Conservation (phyloP, 2,113 vertebrate genomes). For the Cephalopholis sonnerati region DNA sequence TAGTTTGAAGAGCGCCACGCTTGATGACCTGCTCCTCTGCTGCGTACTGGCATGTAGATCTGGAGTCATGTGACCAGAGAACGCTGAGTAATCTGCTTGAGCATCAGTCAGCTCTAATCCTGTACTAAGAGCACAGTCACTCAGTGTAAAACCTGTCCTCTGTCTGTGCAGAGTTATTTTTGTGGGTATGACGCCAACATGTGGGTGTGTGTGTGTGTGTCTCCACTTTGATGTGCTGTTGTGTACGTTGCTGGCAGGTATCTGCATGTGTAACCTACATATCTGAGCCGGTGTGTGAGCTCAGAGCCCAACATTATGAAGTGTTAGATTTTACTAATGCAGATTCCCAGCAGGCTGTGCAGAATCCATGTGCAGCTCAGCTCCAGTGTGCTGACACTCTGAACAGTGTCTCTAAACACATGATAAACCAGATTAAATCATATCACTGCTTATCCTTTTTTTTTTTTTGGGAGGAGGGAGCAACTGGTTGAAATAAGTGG, state of each 20-base stretch:
- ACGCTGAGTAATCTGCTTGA: slow-evolving; percentile 64
- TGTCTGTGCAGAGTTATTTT: background rate
- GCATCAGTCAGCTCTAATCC: slow-evolving; percentile 71
- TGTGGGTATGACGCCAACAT: background rate
- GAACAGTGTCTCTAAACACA: slow-evolving; percentile 25
- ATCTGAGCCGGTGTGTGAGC: background rate
- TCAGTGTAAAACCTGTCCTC: slow-evolving; percentile 37
- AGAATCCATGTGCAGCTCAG: slow-evolving; percentile 34
- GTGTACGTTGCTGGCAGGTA: background rate
- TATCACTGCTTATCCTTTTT: background rate
- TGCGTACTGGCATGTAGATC: slow-evolving; percentile 24
- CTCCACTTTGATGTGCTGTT: background rate
- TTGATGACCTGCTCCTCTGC: slow-evolving; percentile 26
- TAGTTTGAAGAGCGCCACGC: background rate
- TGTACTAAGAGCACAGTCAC: slow-evolving; percentile 38
- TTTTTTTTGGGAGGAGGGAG: background rate
- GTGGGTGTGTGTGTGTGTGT: background rate
- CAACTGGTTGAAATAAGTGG: slow-evolving; percentile 26
- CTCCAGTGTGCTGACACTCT: slow-evolving; percentile 21
- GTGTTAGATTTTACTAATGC: slow-evolving; percentile 18
- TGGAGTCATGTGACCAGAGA: slow-evolving; percentile 60
- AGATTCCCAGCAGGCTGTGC: background rate
- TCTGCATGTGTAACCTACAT: background rate
- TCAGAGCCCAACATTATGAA: background rate
- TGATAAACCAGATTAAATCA: slow-evolving; percentile 31